Evolutionary conservation across 2,888 invertebrate genomes (phyloP).

Genomic region (Pterostichus madidus): DNA sequence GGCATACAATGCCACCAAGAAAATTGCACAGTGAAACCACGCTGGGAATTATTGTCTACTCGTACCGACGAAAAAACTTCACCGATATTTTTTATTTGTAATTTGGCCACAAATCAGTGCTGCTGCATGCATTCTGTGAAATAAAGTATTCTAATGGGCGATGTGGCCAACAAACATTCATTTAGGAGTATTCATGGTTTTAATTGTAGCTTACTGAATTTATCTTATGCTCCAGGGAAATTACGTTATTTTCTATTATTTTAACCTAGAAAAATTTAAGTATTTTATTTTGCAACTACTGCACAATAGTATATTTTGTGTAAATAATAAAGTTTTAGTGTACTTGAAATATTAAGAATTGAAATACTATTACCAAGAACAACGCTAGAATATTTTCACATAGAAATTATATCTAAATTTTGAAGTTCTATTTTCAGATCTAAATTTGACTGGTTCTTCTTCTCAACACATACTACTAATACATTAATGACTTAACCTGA

Average conservation of each 20-base stretch:
- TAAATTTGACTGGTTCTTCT: too few relatives aligned
- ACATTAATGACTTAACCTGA: too few relatives aligned
- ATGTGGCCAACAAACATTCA: conserved; percentile 35
- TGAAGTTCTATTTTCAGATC: too few relatives aligned
- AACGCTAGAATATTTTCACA: too few relatives aligned
- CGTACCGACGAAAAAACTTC: background rate
- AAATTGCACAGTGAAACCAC: conserved; percentile 38
- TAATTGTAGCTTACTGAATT: conserved; percentile 13
- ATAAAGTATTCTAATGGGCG: conserved; percentile 36
- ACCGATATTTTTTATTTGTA: conserved; percentile 24
- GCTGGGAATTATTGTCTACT: conserved; percentile 33
- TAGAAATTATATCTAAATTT: too few relatives aligned
- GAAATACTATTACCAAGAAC: too few relatives aligned
- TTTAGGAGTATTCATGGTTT: conserved; percentile 43
- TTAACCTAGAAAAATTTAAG: background rate
- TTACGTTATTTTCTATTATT: background rate
- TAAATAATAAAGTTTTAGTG: too few relatives aligned
- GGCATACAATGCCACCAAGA: conserved; percentile 29
- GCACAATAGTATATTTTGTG: too few relatives aligned
- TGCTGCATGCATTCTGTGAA: conserved; percentile 4
- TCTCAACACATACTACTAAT: too few relatives aligned
- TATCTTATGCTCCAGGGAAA: conserved; percentile 9
- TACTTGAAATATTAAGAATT: too few relatives aligned
- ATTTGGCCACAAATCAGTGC: conserved; percentile 28
- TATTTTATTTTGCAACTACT: background rate